Evolutionary conservation across 1,140 invertebrate genomes (phyloP).

Genomic region (roundworm (Caenorhabditis elegans)): WBcel235 BX284604.4:9926001-9926500

Average conservation of each 20-base stretch:
- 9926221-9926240: background rate
- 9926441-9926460: slow-evolving; percentile 15
- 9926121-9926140: no score
- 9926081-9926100: no score
- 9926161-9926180: no score
- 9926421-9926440: slow-evolving; percentile 20
- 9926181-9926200: no score
- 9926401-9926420: slow-evolving; percentile 11
- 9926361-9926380: slow-evolving; percentile 31
- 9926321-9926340: background rate
- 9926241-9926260: background rate
- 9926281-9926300: slow-evolving; percentile 33
- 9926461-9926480: slow-evolving; percentile 9
- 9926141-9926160: no score
- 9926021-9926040: no score
- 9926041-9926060: no score
- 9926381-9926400: slow-evolving; percentile 10
- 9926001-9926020: background rate
- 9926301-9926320: slow-evolving; percentile 36
- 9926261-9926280: background rate
- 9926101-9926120: no score
- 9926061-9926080: no score
- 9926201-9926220: background rate
- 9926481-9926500: slow-evolving; percentile 14
- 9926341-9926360: slow-evolving; percentile 35